Evolutionary conservation across 1,140 invertebrate genomes (phyloP).

Genomic region (Rhopalosiphum padi): DNA sequence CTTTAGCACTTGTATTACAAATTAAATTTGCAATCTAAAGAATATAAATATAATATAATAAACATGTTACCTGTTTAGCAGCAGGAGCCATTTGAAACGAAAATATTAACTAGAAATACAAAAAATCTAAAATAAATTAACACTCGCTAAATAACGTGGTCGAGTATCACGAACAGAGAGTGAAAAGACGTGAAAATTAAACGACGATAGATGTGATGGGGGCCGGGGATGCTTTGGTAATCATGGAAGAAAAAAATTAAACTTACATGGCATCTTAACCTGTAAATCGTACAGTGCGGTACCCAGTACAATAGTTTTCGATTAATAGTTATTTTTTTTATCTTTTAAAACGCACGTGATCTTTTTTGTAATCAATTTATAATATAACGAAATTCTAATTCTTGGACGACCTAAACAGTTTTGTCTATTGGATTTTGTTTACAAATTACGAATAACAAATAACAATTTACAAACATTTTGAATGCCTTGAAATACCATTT

Average conservation of each 20-base stretch:
- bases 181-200: not conserved
- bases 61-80: slow-evolving; percentile 39
- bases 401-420: not conserved
- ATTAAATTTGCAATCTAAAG: not conserved
- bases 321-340: not conserved
- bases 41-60: not conserved
- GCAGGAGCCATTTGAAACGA: slow-evolving; percentile 43
- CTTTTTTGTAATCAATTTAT: not conserved
- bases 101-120: slow-evolving; percentile 14
- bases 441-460: not conserved
- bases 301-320: not conserved
- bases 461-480: not conserved
- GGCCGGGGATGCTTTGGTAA: not conserved
- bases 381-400: not conserved
- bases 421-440: not conserved
- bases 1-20: not conserved
- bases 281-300: not conserved
- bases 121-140: slow-evolving; percentile 8
- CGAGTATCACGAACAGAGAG: slow-evolving; percentile 36
- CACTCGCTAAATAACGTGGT: slow-evolving; percentile 45
- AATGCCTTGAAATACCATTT: not conserved
- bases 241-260: slow-evolving; percentile 32
- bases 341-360: slow-evolving; percentile 1
- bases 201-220: slow-evolving; percentile 13
- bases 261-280: slow-evolving; percentile 11